These are phyloP conservation scores for Drosophila teissieri DNA, from an alignment of 1,140 invertebrate species.

Conservation along the genomic window DNA sequence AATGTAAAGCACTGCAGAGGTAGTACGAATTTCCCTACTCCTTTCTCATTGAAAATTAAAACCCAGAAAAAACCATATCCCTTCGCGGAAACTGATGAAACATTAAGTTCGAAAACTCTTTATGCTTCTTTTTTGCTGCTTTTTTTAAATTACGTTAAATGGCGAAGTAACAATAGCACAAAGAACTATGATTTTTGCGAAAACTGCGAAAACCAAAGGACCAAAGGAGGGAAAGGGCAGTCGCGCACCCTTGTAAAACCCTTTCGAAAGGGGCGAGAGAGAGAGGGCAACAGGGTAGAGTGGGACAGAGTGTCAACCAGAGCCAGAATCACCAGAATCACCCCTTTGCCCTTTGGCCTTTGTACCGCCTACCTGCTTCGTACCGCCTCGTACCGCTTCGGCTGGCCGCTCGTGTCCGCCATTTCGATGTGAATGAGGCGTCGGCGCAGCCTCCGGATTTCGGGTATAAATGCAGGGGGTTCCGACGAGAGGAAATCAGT, in stretches of 20 bases:
- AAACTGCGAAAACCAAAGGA: slow-evolving; percentile 46
- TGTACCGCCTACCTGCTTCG: slow-evolving; percentile 44
- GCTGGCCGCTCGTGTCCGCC: slow-evolving; percentile 37
- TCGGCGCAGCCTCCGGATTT: slow-evolving; percentile 22
- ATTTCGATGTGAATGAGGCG: slow-evolving; percentile 53
- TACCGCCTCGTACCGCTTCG: slow-evolving; percentile 23
- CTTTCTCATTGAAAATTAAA: slow-evolving; percentile 12
- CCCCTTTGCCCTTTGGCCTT: slow-evolving; percentile 57
- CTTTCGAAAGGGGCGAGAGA: slow-evolving; percentile 50
- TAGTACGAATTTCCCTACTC: background rate
- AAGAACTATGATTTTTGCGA: slow-evolving; percentile 50
- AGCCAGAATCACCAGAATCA: slow-evolving; percentile 42
- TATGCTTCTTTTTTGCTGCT: slow-evolving; percentile 12
- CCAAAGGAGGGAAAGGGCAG: slow-evolving; percentile 26
- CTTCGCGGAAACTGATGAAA: slow-evolving; percentile 19
- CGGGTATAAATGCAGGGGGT: slow-evolving; percentile 66
- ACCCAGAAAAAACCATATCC: slow-evolving; percentile 18
- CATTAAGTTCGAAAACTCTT: slow-evolving; percentile 21
- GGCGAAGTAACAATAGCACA: slow-evolving; percentile 41
- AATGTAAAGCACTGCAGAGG: slow-evolving; percentile 1
- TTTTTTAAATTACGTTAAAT: slow-evolving; percentile 49
- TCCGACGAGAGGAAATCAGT: slow-evolving; percentile 65
- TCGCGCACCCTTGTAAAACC: slow-evolving; percentile 73
- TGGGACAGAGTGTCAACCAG: background rate
- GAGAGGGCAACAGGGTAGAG: slow-evolving; percentile 1